Evolutionary conservation across 2,797 vertebrate genomes (phyloP).

Genomic region (Ptychobarbus kaznakovi): DNA sequence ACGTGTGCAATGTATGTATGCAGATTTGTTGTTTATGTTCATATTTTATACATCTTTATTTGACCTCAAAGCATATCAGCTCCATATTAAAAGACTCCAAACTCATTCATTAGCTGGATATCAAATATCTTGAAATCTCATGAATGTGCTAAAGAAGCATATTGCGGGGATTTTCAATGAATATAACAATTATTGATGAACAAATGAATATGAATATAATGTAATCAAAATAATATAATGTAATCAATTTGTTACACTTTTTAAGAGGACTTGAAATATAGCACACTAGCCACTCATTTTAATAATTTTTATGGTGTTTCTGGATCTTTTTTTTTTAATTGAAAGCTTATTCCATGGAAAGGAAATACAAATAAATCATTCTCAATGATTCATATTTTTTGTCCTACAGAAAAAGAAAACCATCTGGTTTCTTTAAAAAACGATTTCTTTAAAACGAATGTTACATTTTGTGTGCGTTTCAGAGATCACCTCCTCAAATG

Average conservation of each 20-base stretch:
- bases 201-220: too few species aligned
- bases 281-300: not conserved
- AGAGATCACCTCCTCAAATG: not conserved
- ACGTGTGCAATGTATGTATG: too few species aligned
- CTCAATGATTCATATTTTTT: too few species aligned
- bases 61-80: too few species aligned
- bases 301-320: not conserved
- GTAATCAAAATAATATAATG: not conserved
- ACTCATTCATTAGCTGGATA: not conserved
- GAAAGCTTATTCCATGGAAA: too few species aligned
- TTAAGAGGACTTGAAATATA: not conserved
- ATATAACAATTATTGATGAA: not conserved
- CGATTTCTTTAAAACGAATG: not conserved
- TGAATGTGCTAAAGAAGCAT: not conserved
- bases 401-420: too few species aligned
- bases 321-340: too few species aligned
- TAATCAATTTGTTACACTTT: not conserved
- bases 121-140: not conserved
- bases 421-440: too few species aligned
- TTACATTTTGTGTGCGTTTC: not conserved
- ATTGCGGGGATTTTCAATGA: not conserved
- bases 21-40: too few species aligned
- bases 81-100: not conserved
- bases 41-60: too few species aligned
- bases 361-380: too few species aligned